Evolutionary conservation across 2,797 vertebrate genomes (phyloP).

Genomic region (Leucoraja ocellata): DNA sequence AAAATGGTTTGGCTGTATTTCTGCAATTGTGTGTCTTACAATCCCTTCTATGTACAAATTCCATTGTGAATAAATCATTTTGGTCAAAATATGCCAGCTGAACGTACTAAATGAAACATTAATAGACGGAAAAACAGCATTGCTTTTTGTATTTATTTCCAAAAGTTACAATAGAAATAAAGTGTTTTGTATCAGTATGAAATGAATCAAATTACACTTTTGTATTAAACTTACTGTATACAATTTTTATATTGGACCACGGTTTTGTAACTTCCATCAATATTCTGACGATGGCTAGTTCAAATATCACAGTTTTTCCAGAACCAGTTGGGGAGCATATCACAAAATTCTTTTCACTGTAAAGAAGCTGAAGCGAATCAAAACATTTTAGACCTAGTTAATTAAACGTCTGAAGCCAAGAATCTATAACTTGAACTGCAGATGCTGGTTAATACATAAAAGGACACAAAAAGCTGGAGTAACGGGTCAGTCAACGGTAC

Average conservation of each 20-base stretch:
- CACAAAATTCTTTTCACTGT: conserved; percentile 86
- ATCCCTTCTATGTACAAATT: not conserved
- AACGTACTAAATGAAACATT: not conserved
- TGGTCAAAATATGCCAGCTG: not conserved
- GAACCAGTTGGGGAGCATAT: conserved; percentile 92
- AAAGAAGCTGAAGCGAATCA: conserved; percentile 74
- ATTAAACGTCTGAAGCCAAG: conserved; percentile 1
- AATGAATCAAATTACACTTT: not conserved
- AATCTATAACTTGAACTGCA: too few species aligned
- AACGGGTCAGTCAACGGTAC: too few species aligned
- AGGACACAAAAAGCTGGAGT: too few species aligned
- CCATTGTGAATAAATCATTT: not conserved
- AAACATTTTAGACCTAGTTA: conserved; percentile 40
- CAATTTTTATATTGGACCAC: conserved; percentile 86
- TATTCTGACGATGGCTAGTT: conserved; percentile 85
- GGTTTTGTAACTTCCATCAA: conserved; percentile 81
- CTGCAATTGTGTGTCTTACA: not conserved
- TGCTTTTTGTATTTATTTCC: not conserved
- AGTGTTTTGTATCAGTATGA: not conserved
- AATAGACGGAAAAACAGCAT: not conserved
- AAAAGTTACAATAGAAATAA: not conserved
- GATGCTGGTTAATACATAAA: too few species aligned
- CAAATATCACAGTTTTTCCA: conserved; percentile 92
- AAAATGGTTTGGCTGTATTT: not conserved
- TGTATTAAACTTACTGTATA: conserved; percentile 78